Conservation (phyloP, 2,797 vertebrate species). For the Bryconaethiops microstoma region DNA sequence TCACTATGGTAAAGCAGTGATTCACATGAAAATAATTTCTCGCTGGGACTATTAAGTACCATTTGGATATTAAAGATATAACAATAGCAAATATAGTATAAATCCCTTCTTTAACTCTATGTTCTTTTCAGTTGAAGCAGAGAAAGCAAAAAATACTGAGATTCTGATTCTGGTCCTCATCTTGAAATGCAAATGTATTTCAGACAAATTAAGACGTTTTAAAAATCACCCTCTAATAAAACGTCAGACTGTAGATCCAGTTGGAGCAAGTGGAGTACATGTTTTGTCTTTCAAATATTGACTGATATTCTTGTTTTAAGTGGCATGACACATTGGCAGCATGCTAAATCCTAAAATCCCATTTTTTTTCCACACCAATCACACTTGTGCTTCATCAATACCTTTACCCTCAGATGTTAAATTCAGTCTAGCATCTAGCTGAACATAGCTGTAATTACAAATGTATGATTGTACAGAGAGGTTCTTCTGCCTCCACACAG, state of each 20-base stretch:
- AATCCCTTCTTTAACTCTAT: no score
- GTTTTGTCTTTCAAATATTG: neutral
- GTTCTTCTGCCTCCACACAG: slow-evolving; percentile 60
- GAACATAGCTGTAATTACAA: slow-evolving; percentile 52
- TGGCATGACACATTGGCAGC: neutral
- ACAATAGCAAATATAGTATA: no score
- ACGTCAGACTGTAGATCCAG: neutral
- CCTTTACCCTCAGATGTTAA: neutral
- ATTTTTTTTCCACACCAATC: neutral
- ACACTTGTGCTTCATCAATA: neutral
- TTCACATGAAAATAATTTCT: no score
- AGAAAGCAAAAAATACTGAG: no score
- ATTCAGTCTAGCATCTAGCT: neutral
- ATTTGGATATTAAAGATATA: no score
- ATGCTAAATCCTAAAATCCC: neutral
- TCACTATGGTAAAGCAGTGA: no score
- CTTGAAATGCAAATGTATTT: no score
- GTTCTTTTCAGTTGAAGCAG: no score
- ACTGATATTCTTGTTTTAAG: neutral
- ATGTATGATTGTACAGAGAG: slow-evolving; percentile 73
- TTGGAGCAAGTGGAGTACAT: neutral
- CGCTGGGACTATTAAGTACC: no score
- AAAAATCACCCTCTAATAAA: neutral
- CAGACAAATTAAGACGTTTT: no score
- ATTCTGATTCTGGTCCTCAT: no score